These are phyloP conservation scores for Orchestes rusci DNA, from an alignment of 2,888 invertebrate species.

Conservation along the genomic window DNA sequence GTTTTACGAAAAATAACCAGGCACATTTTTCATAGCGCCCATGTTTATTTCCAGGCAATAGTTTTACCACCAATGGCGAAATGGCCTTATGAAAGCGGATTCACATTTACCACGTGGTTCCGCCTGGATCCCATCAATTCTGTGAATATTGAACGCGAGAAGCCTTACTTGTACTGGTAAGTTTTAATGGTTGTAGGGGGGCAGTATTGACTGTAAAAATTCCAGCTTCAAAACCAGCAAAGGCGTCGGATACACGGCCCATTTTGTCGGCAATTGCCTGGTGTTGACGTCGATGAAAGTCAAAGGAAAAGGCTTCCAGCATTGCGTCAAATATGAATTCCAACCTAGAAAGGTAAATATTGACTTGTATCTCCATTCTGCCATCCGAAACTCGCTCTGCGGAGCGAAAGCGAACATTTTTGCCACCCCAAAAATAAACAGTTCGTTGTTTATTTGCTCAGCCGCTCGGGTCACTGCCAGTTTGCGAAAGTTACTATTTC, in stretches of 20 bases:
- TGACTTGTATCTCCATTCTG: background rate
- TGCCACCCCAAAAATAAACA: too few species aligned
- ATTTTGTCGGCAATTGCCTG: constrained; percentile 98
- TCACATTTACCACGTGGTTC: constrained; percentile 99
- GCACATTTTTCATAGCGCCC: constrained; percentile 20
- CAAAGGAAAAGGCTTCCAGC: constrained; percentile 98
- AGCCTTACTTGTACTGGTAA: constrained; percentile 97
- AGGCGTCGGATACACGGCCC: constrained; percentile 98
- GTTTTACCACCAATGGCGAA: constrained; percentile 94
- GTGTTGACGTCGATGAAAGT: constrained; percentile 98
- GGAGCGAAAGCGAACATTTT: too few species aligned
- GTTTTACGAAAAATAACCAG: constrained; percentile 20
- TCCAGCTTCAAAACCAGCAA: constrained; percentile 96
- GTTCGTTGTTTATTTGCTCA: too few species aligned
- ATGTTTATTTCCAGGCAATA: constrained; percentile 72
- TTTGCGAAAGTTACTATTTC: too few species aligned
- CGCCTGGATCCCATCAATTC: constrained; percentile 97
- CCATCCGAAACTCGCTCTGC: too few species aligned
- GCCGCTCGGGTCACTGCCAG: too few species aligned
- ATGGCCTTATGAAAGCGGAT: constrained; percentile 99
- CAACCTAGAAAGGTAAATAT: constrained; percentile 92
- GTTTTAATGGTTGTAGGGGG: too few species aligned
- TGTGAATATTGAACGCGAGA: constrained; percentile 97
- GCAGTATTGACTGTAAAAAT: too few species aligned
- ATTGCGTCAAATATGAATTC: constrained; percentile 99